These are phyloP conservation scores for Ptychoptera albimana DNA, from an alignment of 2,888 invertebrate species.

Conservation along the genomic window DNA sequence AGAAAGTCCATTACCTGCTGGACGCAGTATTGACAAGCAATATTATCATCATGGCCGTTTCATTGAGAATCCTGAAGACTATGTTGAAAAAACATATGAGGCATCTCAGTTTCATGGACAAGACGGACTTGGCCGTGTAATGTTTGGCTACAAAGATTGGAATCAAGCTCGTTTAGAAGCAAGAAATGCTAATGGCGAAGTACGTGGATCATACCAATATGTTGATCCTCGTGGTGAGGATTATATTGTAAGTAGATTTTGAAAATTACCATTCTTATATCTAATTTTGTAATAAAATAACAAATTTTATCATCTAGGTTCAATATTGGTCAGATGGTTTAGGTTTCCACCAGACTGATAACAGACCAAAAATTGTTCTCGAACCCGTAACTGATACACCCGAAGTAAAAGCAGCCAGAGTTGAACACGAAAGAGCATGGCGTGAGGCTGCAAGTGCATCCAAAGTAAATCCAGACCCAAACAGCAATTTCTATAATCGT, in stretches of 20 bases:
- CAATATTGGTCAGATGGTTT: constrained; percentile 57
- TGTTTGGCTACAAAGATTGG: constrained; percentile 56
- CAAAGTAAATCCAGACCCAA: constrained; percentile 31
- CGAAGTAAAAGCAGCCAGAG: constrained; percentile 50
- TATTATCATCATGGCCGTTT: constrained; percentile 37
- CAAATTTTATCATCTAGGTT: constrained; percentile 30
- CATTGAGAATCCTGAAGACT: constrained; percentile 46
- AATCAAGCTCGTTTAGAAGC: constrained; percentile 59
- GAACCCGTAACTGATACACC: constrained; percentile 49
- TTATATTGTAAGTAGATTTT: constrained; percentile 23
- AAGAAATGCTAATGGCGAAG: constrained; percentile 46
- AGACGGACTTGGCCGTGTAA: constrained; percentile 50
- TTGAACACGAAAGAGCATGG: constrained; percentile 52
- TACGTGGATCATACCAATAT: constrained; percentile 57
- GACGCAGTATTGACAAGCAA: constrained; percentile 23
- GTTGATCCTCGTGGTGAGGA: constrained; percentile 35
- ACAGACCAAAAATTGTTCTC: constrained; percentile 45
- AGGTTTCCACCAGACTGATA: constrained; percentile 67
- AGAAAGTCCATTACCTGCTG: constrained; percentile 32
- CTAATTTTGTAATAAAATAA: too few species aligned
- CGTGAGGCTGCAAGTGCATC: constrained; percentile 43
- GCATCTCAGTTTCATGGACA: constrained; percentile 59
- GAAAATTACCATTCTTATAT: too few species aligned
- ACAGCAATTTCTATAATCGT: constrained; percentile 17
- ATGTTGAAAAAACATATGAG: constrained; percentile 51